phyloP scores from a whole-genome alignment of 2,113 vertebrate genomes.

The Rynchops niger region DNA sequence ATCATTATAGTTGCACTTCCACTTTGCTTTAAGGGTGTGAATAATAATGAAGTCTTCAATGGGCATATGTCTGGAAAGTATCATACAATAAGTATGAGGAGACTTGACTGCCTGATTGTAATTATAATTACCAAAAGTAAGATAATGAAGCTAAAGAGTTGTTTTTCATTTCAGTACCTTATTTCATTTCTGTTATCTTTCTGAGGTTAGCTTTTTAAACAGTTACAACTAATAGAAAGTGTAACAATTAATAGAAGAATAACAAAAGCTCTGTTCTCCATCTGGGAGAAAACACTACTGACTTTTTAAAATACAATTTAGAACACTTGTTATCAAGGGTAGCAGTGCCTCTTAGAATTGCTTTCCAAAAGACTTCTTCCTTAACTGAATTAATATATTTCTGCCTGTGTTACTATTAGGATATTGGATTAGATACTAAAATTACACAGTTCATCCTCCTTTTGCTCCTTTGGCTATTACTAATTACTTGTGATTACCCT shows the following conservation, averaged over 20 bases:
- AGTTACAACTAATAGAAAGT: too few relatives aligned
- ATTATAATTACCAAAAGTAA: constrained; percentile 20
- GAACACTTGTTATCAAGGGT: neutral
- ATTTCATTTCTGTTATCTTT: constrained; percentile 3
- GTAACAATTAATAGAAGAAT: neutral
- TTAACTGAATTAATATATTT: neutral
- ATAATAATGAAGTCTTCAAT: constrained; percentile 3
- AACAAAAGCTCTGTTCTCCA: neutral
- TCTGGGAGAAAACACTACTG: neutral
- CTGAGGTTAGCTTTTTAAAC: constrained; percentile 8
- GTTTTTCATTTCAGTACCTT: constrained; percentile 21
- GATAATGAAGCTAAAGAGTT: constrained; percentile 13
- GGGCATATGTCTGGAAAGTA: neutral
- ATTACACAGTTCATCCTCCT: neutral
- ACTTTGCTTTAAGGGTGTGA: neutral
- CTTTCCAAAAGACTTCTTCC: neutral
- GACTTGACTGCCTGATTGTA: neutral
- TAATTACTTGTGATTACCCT: neutral
- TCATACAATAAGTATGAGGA: neutral
- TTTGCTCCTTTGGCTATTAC: neutral
- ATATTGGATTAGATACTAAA: neutral
- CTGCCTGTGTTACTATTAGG: neutral
- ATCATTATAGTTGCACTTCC: neutral
- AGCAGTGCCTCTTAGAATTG: neutral
- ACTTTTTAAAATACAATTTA: neutral